Conservation (phyloP, 2,113 vertebrate genomes). For the Sphaerodactylus townsendi region DNA sequence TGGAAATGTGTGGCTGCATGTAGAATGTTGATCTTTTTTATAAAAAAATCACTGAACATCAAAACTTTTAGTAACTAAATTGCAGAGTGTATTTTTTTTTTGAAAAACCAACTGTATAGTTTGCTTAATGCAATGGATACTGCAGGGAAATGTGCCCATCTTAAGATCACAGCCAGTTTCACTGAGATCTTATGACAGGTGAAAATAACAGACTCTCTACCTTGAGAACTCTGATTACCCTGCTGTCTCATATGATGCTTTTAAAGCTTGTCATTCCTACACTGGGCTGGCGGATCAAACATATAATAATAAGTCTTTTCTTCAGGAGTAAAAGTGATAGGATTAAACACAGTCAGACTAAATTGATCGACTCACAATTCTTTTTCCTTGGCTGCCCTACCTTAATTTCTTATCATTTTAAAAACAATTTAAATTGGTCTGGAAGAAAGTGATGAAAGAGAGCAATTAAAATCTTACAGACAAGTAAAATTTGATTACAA, state of each 20-base stretch:
- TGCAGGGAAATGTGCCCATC: neutral
- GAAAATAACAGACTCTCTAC: constrained; percentile 15
- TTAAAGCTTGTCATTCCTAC: neutral
- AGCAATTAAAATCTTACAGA: constrained; percentile 37
- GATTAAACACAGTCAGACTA: constrained; percentile 7
- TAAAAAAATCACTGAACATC: neutral
- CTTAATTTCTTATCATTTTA: neutral
- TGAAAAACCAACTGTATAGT: neutral
- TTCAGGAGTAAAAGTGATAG: constrained; percentile 1
- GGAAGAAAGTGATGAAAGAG: neutral
- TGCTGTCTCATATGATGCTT: neutral
- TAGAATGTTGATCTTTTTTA: neutral
- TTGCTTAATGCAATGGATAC: neutral
- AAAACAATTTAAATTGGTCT: neutral
- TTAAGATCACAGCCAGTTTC: neutral
- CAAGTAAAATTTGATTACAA: constrained; percentile 45
- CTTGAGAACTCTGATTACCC: neutral
- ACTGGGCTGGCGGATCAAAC: neutral
- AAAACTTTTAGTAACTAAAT: constrained; percentile 11
- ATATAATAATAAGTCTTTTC: constrained; percentile 6
- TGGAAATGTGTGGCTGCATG: neutral
- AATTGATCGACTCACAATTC: constrained; percentile 19
- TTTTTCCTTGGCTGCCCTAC: neutral
- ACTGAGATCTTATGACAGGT: neutral
- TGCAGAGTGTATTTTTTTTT: neutral